Evolutionary conservation across 2,888 invertebrate genomes (phyloP), one percentile per base, ranked within the genome.

Genomic region (Scaeva pyrastri): DNA sequence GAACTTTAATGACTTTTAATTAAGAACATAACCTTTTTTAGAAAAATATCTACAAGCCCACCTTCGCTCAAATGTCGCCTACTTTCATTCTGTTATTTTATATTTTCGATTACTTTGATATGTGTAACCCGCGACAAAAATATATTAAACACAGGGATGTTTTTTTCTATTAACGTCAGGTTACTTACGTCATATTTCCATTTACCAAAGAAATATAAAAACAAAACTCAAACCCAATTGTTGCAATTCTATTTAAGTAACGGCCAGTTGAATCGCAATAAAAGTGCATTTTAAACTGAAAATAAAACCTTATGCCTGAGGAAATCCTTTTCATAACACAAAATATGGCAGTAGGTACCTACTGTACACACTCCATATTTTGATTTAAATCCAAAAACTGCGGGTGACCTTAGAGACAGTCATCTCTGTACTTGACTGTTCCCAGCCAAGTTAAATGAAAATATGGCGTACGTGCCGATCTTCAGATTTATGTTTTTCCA

Each of bases 401-500:
- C 62, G 62, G 43, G 41, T 58, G 41, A 45, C 23, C 26, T 14
- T 6, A 43, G 16, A 39, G 21, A 11, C 23, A 64, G 16, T 43
- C 45, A 64, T 45, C 43, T 26, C 62, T 64, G 45, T 26, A 45
- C 43, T 64, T 26, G 23, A 45, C 26, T 64, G 43, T 10, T 16
- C n/a, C 2, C 11, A 56, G 23, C n/a, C 14, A 55, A 26, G 19
- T 19, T 19, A 16, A 64, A 45, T 11, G 26, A 43, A 43, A 64
- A 64, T 45, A 16, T 64, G 64, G 64, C 64, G 64, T 64, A 64
- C 64, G 64, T 64, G 64, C 43, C 26, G 64, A 64, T 64, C 64
- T 12, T 64, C 64, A 19, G 45, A 11, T 7, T 64, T 45, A 16
- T 4, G 45, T 45, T 64, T 31, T 64, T 45, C 45, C 14, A 26